These are phyloP conservation scores for Phallusia fumigata DNA, from an alignment of 23 tunicate species.

Conservation along the genomic window DNA sequence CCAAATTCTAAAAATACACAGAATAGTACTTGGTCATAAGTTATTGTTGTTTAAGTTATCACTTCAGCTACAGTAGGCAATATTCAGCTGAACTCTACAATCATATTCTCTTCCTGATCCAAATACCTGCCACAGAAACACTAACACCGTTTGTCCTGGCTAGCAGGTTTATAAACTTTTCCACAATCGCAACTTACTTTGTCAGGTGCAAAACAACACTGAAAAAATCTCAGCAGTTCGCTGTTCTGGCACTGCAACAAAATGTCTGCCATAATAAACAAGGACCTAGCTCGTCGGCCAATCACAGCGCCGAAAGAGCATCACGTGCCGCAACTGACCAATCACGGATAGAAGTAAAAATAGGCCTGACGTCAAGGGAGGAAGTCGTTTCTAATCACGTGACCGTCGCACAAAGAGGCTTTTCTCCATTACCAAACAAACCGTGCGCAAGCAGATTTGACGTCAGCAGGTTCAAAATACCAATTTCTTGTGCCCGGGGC, in stretches of 20 bases:
- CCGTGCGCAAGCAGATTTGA: not conserved
- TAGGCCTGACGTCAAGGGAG: slow-evolving; percentile 1
- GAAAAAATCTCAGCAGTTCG: not conserved
- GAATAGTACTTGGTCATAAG: too few species aligned
- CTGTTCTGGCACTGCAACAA: not conserved
- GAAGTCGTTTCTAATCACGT: slow-evolving; percentile 11
- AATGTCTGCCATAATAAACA: slow-evolving; percentile 14
- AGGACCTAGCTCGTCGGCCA: not conserved
- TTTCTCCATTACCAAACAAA: not conserved
- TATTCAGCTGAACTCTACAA: too few species aligned
- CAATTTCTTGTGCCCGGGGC: not conserved
- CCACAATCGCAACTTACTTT: not conserved
- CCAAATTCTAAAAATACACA: not conserved
- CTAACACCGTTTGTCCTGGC: too few species aligned
- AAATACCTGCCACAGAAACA: too few species aligned
- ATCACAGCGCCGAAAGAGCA: not conserved
- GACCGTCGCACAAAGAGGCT: not conserved
- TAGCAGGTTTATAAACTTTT: too few species aligned
- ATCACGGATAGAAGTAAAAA: not conserved
- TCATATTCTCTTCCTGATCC: too few species aligned
- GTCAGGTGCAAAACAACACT: not conserved
- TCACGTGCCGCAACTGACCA: not conserved
- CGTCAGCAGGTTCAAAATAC: not conserved
- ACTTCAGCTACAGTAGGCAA: too few species aligned
- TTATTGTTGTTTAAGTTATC: too few species aligned